Conservation (phyloP, 1,140 invertebrate species). For the Dendrolimus punctatus region DNA sequence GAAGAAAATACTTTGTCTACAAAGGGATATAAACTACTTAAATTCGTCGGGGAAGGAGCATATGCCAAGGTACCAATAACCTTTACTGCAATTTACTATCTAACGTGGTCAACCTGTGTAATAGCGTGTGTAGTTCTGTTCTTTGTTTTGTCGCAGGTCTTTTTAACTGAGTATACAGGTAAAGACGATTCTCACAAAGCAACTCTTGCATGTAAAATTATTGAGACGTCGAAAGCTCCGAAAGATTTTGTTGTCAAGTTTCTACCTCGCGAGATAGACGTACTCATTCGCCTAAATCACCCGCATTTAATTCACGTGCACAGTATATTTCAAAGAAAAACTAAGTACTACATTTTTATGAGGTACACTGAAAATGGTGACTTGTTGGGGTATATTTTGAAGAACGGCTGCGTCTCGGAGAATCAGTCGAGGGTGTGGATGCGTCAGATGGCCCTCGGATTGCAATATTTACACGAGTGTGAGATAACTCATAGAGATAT, state of each 20-base stretch:
- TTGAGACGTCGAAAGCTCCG: constrained; percentile 79
- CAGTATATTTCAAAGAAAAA: constrained; percentile 78
- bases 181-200: constrained; percentile 48
- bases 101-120: constrained; percentile 4
- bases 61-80: constrained; percentile 73
- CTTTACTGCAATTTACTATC: constrained; percentile 4
- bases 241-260: constrained; percentile 84
- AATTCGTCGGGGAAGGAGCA: constrained; percentile 77
- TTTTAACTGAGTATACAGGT: constrained; percentile 71
- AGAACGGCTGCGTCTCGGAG: constrained; percentile 76
- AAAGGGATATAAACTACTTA: constrained; percentile 74
- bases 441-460: constrained; percentile 75
- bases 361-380: constrained; percentile 78
- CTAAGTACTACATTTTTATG: constrained; percentile 82
- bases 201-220: constrained; percentile 79
- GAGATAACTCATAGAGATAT: constrained; percentile 83
- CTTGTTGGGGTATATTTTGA: constrained; percentile 76
- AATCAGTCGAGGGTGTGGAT: constrained; percentile 79
- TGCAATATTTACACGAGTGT: constrained; percentile 81
- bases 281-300: constrained; percentile 79
- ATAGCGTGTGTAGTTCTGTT: constrained; percentile 4
- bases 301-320: constrained; percentile 81
- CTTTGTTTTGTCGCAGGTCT: constrained; percentile 64
- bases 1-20: constrained; percentile 73
- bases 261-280: constrained; percentile 82